Conservation (phyloP, 2,113 vertebrate species). For the Cariama cristata region DNA sequence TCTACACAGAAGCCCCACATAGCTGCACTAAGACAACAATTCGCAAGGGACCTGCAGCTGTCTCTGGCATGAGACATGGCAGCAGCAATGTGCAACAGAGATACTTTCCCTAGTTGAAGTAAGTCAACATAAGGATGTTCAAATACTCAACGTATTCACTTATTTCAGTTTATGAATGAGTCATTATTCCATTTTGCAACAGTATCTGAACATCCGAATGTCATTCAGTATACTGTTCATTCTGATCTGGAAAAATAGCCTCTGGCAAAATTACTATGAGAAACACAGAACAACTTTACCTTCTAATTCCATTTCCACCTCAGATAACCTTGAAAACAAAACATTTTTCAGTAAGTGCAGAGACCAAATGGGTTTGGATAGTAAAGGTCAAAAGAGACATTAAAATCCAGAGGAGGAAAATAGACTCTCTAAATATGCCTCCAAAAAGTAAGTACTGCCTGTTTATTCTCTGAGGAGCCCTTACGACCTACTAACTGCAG, state of each 20-base stretch:
- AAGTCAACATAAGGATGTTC: background rate
- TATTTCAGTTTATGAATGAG: background rate
- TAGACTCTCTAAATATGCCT: background rate
- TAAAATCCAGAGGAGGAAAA: background rate
- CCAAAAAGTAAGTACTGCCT: background rate
- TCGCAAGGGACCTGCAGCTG: background rate
- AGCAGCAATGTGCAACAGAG: background rate
- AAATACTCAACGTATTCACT: background rate
- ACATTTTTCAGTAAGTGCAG: background rate
- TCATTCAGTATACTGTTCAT: background rate
- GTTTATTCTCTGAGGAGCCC: background rate
- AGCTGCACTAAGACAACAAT: background rate
- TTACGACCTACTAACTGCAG: background rate
- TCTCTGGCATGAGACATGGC: background rate
- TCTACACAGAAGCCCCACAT: background rate
- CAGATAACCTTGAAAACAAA: background rate
- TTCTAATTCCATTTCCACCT: background rate
- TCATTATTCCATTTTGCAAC: background rate
- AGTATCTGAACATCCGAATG: background rate
- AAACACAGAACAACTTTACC: background rate
- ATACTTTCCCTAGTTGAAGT: background rate
- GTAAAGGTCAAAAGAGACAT: background rate
- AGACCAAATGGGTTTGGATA: background rate
- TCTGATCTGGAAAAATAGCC: background rate
- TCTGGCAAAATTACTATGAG: background rate